Percentiles rank a stretch among this genome's conserved stretches.
Conservation (phyloP, 1,140 invertebrate genomes). For the Aphelenchoides besseyi region DNA sequence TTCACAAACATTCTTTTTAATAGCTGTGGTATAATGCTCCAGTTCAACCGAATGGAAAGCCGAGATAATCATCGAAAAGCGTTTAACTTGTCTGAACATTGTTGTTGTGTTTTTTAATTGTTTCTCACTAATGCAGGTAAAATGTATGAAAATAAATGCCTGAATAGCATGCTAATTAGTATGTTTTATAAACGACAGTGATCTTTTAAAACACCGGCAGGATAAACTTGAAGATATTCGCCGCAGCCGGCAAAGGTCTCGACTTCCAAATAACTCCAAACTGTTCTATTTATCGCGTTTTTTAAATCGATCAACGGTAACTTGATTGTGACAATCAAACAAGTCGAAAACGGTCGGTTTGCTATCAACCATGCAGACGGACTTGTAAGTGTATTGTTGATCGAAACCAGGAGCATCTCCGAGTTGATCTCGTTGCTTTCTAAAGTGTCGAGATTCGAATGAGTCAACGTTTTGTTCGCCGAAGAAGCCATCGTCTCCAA, state of each 20-base stretch:
- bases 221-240: slow-evolving; percentile 48
- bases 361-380: slow-evolving; percentile 50
- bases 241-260: slow-evolving; percentile 36
- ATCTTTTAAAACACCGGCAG: slow-evolving; percentile 64
- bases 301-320: slow-evolving; percentile 54
- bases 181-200: slow-evolving; percentile 55
- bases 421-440: not conserved
- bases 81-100: no score
- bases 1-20: no score
- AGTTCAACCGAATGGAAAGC: no score
- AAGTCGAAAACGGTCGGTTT: slow-evolving; percentile 47
- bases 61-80: no score
- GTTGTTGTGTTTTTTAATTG: no score
- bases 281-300: slow-evolving; percentile 56
- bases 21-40: no score
- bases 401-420: not conserved
- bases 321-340: slow-evolving; percentile 56
- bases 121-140: no score
- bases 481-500: not conserved
- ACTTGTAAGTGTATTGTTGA: slow-evolving; percentile 51
- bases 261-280: slow-evolving; percentile 60
- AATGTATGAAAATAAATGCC: no score
- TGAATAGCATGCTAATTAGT: no score
- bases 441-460: not conserved
- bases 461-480: not conserved